Base-by-base conservation (phyloP, 53 echinoderm and acorn worm species). In the Luidia sarsii region DNA sequence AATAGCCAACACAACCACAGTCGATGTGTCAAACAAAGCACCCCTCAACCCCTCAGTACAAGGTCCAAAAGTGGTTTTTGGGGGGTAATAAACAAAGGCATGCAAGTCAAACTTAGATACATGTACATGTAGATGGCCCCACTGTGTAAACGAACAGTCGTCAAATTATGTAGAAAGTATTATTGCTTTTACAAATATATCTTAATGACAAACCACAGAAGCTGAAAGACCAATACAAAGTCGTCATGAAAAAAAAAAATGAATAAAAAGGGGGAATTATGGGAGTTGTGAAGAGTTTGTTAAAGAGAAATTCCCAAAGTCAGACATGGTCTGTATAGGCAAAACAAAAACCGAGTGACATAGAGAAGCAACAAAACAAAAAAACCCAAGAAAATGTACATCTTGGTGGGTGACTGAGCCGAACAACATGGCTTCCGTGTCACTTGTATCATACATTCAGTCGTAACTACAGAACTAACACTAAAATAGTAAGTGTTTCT, bases 241-340 rank as follows among this genome's bases (percentile, higher is more conserved):
- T 39, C 35, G 20, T 36, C 19, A 63, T 35, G 35, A 29, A 69
- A 33, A 31, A 33, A 18, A 50, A 31, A 61, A 43, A 20, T 24
- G 36, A 77, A 30, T 33, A 23, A 14, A 39, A 74, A 19, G 35
- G 16, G 8, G 25, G 28, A 73, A 64, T 37, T 21, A 25, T 0
- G 27, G 41, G 5, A 16, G 30, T 77, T 20, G 22, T 39, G 35
- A 72, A 59, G 4, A 21, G 75, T 36, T 20, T 33, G n/a, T 30
- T 29, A 57, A 36, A 36, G 38, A 52, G 28, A 45, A 74, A n/a
- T 24, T 45, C 28, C 19, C 39, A 23, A 29, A 25, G 77, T 61
- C 77, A 77, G 77, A 77, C 77, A 60, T 61, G 59, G 77, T 77
- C 77, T 77, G 77, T 77, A 46, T 75, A 77, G 45, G 77, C 61